phyloP scores from a whole-genome alignment of 30 jellyfish, hydroid and myxozoan genomes.

The Aurelia sp. region DNA sequence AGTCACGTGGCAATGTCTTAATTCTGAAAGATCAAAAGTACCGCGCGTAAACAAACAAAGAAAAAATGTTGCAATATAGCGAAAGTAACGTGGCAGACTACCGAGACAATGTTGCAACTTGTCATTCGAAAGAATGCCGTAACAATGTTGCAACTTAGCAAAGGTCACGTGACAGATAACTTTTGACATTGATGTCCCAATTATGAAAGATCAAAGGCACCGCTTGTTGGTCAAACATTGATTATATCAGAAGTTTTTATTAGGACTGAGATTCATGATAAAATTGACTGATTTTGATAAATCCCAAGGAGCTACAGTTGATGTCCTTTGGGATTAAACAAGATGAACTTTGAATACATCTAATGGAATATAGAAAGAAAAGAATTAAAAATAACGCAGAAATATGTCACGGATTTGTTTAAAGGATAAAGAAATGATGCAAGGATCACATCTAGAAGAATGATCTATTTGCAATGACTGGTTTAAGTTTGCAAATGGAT shows the following conservation, averaged over 20 bases:
- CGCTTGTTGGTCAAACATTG: neutral
- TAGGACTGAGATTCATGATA: neutral
- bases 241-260: neutral
- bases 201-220: neutral
- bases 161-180: no score
- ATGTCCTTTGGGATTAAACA: neutral
- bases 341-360: neutral
- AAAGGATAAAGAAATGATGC: neutral
- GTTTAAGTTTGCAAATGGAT: slow-evolving; percentile 2
- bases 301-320: neutral
- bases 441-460: slow-evolving; percentile 12
- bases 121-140: no score
- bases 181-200: neutral
- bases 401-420: slow-evolving; percentile 31
- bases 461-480: slow-evolving; percentile 6
- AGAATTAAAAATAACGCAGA: slow-evolving; percentile 18
- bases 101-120: no score
- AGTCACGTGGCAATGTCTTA: neutral
- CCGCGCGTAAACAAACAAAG: neutral
- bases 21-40: neutral
- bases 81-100: no score
- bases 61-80: no score
- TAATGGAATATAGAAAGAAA: neutral
- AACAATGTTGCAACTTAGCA: no score
- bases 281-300: neutral